Conservation (phyloP, 1,140 invertebrate species). For the Polypedilum pembai region DNA sequence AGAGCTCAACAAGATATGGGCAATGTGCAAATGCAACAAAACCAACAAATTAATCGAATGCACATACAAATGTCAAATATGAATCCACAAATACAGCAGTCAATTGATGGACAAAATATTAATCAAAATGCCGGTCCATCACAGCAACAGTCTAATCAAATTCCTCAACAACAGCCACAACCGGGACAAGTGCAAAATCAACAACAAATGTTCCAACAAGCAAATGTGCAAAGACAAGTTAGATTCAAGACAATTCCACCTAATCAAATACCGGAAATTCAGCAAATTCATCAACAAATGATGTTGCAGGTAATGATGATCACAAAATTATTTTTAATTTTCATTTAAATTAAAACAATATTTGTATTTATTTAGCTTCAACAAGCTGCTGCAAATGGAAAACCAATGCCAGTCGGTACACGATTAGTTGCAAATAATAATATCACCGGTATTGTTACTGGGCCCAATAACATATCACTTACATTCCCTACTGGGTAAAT, state of each 20-base stretch:
- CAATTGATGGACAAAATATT: constrained; percentile 27
- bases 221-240: constrained; percentile 30
- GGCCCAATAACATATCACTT: constrained; percentile 49
- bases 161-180: constrained; percentile 1
- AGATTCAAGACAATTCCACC: constrained; percentile 23
- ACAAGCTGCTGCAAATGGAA: constrained; percentile 48
- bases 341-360: neutral
- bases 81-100: neutral
- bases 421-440: constrained; percentile 48
- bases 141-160: neutral
- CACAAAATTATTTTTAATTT: neutral
- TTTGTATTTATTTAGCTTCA: constrained; percentile 42
- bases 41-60: constrained; percentile 29
- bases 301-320: constrained; percentile 39
- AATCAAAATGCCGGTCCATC: neutral
- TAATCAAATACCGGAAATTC: constrained; percentile 32
- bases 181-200: neutral
- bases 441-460: constrained; percentile 48
- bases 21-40: neutral
- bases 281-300: constrained; percentile 44
- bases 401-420: constrained; percentile 48
- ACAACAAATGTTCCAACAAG: constrained; percentile 31
- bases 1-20: neutral
- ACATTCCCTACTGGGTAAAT: constrained; percentile 42
- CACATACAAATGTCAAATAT: constrained; percentile 30